Conservation (phyloP, 2,888 invertebrate genomes). For the Thyatira batis region DNA sequence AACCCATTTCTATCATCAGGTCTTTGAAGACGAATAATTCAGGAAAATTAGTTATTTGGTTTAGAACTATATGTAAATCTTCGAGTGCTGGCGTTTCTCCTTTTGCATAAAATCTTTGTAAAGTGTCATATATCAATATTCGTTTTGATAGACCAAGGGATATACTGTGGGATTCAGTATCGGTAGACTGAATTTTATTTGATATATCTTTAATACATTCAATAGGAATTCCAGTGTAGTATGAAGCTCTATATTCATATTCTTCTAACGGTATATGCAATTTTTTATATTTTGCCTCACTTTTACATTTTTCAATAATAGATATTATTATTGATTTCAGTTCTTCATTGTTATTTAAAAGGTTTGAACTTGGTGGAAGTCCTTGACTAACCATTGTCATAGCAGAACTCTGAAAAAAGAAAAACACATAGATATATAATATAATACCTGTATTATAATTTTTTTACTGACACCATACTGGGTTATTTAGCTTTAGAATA, state of each 20-base stretch:
- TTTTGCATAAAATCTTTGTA: slow-evolving; percentile 22
- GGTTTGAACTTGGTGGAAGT: not conserved
- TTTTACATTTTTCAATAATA: slow-evolving; percentile 36
- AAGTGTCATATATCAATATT: slow-evolving; percentile 26
- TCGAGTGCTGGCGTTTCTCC: slow-evolving; percentile 14
- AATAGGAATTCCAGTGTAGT: slow-evolving; percentile 38
- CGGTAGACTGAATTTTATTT: slow-evolving; percentile 2
- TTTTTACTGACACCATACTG: no score
- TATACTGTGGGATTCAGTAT: slow-evolving; percentile 5
- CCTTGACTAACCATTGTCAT: not conserved
- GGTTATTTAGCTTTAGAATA: no score
- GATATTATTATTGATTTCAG: slow-evolving; percentile 15
- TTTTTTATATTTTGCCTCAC: slow-evolving; percentile 26
- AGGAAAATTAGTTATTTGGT: slow-evolving; percentile 7
- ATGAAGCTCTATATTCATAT: slow-evolving; percentile 30
- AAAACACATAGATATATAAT: no score
- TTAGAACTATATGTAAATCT: slow-evolving; percentile 19
- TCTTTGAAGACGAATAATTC: slow-evolving; percentile 14
- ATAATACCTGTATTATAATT: no score
- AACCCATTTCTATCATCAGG: slow-evolving; percentile 35
- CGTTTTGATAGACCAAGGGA: slow-evolving; percentile 26
- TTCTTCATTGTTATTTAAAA: not conserved
- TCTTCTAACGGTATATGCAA: slow-evolving; percentile 34
- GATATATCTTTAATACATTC: slow-evolving; percentile 15
- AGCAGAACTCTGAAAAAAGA: not conserved